Conservation (phyloP, 2,888 invertebrate genomes). For the Caenorhabditis angaria region DNA sequence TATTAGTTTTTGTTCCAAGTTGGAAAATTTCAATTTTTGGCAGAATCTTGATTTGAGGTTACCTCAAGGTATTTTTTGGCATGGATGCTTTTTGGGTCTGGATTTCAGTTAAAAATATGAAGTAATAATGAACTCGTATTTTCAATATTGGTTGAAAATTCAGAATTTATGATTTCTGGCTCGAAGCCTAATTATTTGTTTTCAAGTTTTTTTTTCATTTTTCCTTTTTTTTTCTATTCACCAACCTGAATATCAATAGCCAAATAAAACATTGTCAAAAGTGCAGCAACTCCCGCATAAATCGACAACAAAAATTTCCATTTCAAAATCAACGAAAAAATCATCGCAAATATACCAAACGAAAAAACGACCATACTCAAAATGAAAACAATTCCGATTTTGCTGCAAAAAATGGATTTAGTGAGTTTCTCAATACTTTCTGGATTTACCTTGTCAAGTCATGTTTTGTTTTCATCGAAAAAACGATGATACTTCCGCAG, state of each 20-base stretch:
- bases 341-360: slow-evolving; percentile 74
- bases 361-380: slow-evolving; percentile 75
- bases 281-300: slow-evolving; percentile 76
- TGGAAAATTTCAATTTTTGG: no score
- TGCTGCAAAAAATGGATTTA: slow-evolving; percentile 16
- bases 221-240: no score
- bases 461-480: slow-evolving; percentile 66
- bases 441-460: slow-evolving; percentile 55
- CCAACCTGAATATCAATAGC: slow-evolving; percentile 77
- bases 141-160: no score
- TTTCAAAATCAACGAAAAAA: slow-evolving; percentile 44
- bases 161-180: no score
- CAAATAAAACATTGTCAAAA: slow-evolving; percentile 77
- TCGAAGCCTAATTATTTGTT: no score
- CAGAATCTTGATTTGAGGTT: no score
- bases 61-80: no score
- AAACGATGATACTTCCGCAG: slow-evolving; percentile 65
- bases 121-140: no score
- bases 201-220: no score
- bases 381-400: slow-evolving; percentile 75
- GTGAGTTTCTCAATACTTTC: neutral
- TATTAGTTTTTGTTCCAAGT: no score
- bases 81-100: no score
- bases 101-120: no score
- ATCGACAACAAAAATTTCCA: slow-evolving; percentile 67